Percentiles rank a stretch among this genome's conserved stretches.
phyloP scores from a whole-genome alignment of 2,113 vertebrate species.

The Eira barbara region DNA sequence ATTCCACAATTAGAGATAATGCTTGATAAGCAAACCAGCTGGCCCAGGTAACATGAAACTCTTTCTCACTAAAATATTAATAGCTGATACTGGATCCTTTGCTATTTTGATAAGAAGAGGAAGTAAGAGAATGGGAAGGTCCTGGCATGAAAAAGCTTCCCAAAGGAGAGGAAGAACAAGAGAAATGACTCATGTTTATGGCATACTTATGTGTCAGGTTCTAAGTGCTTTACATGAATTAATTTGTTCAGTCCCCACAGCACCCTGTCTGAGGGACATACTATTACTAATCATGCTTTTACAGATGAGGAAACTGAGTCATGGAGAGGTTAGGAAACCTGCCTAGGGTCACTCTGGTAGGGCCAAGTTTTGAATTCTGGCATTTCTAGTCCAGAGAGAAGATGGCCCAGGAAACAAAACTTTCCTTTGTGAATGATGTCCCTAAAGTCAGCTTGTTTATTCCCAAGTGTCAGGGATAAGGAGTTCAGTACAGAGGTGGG shows the following conservation, averaged over 20 bases:
- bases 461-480: background rate
- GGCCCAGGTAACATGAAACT: background rate
- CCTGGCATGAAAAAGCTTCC: background rate
- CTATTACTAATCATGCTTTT: background rate
- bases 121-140: background rate
- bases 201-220: background rate
- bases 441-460: background rate
- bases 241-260: background rate
- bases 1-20: background rate
- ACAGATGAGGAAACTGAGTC: background rate
- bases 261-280: background rate
- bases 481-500: background rate
- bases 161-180: background rate
- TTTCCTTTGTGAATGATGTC: background rate
- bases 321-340: background rate
- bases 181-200: background rate
- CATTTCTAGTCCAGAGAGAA: background rate
- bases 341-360: background rate
- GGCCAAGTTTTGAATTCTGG: background rate
- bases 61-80: conserved; percentile 14
- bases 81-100: background rate
- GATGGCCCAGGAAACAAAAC: background rate
- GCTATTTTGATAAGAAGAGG: conserved; percentile 14
- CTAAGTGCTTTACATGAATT: background rate
- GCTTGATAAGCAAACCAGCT: background rate